Evolutionary conservation across 37 sponge, comb jelly and placozoan species (phyloP), one percentile per base, ranked within the genome.

Genomic region (Aplysina aerophoba): DNA sequence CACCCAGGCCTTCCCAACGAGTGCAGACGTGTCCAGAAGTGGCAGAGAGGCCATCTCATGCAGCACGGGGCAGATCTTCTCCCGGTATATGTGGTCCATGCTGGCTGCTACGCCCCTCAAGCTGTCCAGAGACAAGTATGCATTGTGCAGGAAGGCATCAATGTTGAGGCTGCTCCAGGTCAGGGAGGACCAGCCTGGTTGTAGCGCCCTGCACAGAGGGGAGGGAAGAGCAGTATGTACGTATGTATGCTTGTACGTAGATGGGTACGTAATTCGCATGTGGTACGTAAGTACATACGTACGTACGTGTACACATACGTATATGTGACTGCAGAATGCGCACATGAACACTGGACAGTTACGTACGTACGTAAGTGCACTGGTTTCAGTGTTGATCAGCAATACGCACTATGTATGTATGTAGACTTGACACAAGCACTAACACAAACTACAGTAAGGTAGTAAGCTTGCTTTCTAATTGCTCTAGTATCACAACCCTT

Each of bases 141-240:
- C 90, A 15, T 56, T 73, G 84, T 97, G 92, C 28, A 95, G 84
- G 88, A 86, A 97, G 36, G 92, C 95, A 82, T 97, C 98, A 38
- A 97, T 97, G 85, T 97, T 97, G 62, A 97, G 83, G 15, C 88
- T 91, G 69, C 75, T 94, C 98, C 98, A 97, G 6, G 91, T 90
- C n/a, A 97, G 83, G 8, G 95, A 91, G 73, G 91, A 86, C 87
- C 92, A 90, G 25, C 98, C 98, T 37, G 98, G 95, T 38, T 89
- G 61, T 27, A 95, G 82, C 30, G 81, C 39, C 61, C 84, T 83
- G 50, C 28, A 58, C 64, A n/a, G 11, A 33, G 36, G 16, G 12
- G 28, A 37, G 73, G 50, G 8, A 11, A 8, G 50, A 44, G 50
- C 6, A 11, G 50, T 8, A 44, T 44, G 50, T 3, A 35, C 30